Evolutionary conservation across 2,797 vertebrate genomes (phyloP).

Genomic region (Tapirus indicus): DNA sequence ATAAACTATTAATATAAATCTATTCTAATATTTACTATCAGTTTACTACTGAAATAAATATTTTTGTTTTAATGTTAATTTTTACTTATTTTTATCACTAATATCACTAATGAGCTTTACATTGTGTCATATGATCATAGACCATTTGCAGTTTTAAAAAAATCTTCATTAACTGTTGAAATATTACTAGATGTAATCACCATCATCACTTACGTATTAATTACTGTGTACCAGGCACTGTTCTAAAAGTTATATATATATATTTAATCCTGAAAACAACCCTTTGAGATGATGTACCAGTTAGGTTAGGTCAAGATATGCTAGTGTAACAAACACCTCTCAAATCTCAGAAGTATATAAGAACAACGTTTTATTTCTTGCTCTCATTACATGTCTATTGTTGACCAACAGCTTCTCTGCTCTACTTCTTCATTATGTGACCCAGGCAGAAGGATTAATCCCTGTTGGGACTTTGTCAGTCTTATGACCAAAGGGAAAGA

Average conservation of each 20-base stretch:
- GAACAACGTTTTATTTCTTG: not conserved
- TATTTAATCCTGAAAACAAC: not conserved
- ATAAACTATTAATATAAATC: not conserved
- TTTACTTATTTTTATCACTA: not conserved
- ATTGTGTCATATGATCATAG: not conserved
- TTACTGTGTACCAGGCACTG: not conserved
- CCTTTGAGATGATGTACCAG: not conserved
- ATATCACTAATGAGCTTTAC: not conserved
- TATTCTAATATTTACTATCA: not conserved
- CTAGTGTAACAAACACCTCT: not conserved
- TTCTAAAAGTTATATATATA: not conserved
- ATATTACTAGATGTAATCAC: not conserved
- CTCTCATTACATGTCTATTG: not conserved
- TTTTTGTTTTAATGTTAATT: not conserved
- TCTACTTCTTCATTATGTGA: not conserved
- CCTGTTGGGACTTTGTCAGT: not conserved
- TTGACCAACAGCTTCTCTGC: not conserved
- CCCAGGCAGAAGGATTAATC: not conserved
- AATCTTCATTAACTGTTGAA: not conserved
- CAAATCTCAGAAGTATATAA: not conserved
- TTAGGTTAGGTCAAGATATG: not conserved
- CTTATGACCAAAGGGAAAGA: not conserved
- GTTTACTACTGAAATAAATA: not conserved
- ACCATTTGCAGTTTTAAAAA: not conserved
- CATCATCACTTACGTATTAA: not conserved